Conservation (phyloP, 2,113 vertebrate genomes). For the Ailurus styani region DNA sequence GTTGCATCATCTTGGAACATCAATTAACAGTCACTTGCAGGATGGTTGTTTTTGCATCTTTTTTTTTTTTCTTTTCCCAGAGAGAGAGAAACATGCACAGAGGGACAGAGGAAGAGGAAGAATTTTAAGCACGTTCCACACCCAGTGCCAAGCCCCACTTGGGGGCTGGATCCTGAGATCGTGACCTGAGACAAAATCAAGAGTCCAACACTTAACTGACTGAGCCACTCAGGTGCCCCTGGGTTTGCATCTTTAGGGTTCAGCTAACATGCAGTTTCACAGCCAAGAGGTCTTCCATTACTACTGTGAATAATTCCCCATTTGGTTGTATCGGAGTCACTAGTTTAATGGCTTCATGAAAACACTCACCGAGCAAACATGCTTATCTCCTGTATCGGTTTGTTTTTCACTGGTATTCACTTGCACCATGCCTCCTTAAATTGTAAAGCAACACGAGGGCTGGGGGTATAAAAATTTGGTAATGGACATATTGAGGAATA, state of each 20-base stretch:
- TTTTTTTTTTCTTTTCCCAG: background rate
- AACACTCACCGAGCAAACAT: background rate
- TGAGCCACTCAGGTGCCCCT: background rate
- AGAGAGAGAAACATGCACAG: background rate
- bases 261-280: background rate
- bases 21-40: background rate
- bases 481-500: background rate
- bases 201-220: background rate
- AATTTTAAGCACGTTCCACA: background rate
- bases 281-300: background rate
- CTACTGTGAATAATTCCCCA: background rate
- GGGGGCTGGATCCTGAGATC: background rate
- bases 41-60: background rate
- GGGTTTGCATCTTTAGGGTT: background rate
- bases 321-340: background rate
- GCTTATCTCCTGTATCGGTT: background rate
- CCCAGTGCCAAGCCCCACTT: background rate
- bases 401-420: background rate
- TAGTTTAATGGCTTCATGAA: background rate
- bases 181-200: background rate
- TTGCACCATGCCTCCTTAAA: rapidly evolving
- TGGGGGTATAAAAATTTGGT: background rate
- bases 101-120: background rate
- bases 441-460: background rate
- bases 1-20: background rate